Evolutionary conservation across 2,797 vertebrate species (phyloP).

Genomic region (Delichon dasypus): DNA sequence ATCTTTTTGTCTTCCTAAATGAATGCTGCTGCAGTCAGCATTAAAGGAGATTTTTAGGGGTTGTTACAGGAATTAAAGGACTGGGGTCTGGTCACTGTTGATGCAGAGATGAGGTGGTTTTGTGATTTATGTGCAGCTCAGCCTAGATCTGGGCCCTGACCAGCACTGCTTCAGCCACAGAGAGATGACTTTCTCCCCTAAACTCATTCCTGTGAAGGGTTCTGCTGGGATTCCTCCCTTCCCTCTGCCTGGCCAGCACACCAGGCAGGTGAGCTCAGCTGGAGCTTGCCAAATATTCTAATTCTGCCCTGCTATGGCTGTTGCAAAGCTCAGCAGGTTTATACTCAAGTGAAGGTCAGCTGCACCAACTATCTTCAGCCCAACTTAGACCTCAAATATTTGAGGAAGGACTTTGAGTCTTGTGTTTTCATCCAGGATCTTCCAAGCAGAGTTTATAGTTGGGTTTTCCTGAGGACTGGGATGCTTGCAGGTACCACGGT

Average conservation of each 20-base stretch:
- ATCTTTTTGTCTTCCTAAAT: neutral
- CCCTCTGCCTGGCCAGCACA: neutral
- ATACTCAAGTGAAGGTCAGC: neutral
- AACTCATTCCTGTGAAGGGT: neutral
- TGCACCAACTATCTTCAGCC: neutral
- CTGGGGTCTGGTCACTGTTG: neutral
- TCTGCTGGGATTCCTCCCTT: conserved; percentile 29
- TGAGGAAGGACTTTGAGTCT: neutral
- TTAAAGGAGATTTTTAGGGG: neutral
- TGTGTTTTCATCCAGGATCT: neutral
- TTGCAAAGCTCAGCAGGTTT: conserved; percentile 35
- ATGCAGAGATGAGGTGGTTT: neutral
- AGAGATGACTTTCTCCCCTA: neutral
- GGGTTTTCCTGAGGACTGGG: neutral
- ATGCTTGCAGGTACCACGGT: neutral
- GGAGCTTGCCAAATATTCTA: conserved; percentile 29
- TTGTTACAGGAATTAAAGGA: neutral
- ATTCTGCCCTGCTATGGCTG: neutral
- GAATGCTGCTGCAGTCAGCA: neutral
- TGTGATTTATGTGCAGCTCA: neutral
- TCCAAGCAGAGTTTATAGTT: neutral
- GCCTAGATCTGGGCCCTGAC: neutral
- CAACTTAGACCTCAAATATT: neutral
- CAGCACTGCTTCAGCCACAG: neutral
- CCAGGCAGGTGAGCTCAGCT: conserved; percentile 19